Evolutionary conservation across 2,113 vertebrate genomes (phyloP), one percentile per base, ranked within the genome.

Genomic region (Entomyzon cyanotis): DNA sequence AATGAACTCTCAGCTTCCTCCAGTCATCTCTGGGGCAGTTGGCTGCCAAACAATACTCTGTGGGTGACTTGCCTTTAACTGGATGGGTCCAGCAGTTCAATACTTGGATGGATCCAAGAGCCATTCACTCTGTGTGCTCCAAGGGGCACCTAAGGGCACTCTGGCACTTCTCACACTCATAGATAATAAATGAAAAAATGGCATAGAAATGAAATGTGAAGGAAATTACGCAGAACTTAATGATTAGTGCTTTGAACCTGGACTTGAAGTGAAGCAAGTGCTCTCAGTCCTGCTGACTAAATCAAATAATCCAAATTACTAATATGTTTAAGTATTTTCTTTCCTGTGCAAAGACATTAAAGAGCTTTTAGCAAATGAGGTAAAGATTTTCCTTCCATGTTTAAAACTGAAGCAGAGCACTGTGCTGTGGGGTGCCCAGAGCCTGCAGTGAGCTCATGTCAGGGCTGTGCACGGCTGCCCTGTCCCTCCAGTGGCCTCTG

Each of bases 361-460:
- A 67, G 23, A 75, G 82, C 94, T 93, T 93, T 96, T 90, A 95
- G 93, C 70, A 93, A 90, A 90, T 87, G 82, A 95, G 52, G 70
- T 63, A 47, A 93, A 90, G 82, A 46, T 87, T 90, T 95, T 67
- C 78, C 69, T 39, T 75, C 82, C 14, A 0, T 4, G 27, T 53
- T 46, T 42, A 41, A 28, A 56, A 23, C 46, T 25, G 4, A 49
- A 53, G 0, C 0, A 12, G 39, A 89, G 50, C 41, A 3, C 9
- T 30, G 67, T 64, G 67, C 76, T 1, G 4, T 11, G 79, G 39
- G 3, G 3, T 14, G 30, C 75, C 69, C 65, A 46, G 33, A 62
- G 69, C 55, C 78, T 47, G 64, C 42, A 7, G 75, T 42, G 31
- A 70, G 62, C 46, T 39, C 10, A 0, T 12, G 70, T n/a, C 12